Conservation (phyloP, 2,113 vertebrate genomes). For the Colius striatus region DNA sequence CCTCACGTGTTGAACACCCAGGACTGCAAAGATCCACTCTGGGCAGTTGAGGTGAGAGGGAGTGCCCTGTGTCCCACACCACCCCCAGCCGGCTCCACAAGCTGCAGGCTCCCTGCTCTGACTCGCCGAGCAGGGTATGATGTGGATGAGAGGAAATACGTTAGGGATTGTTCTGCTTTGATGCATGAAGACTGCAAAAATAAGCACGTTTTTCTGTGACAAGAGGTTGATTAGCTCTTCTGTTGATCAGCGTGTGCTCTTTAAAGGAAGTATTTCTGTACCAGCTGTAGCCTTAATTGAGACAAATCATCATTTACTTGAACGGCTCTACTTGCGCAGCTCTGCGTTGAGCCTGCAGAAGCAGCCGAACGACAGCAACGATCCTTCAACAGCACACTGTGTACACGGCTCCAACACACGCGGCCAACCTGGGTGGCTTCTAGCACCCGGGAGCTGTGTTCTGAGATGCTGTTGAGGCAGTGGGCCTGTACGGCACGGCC, state of each 20-base stretch:
- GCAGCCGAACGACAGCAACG: not conserved
- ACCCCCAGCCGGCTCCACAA: not conserved
- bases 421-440: not conserved
- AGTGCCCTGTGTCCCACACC: not conserved
- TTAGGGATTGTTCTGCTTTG: not conserved
- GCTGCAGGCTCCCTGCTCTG: not conserved
- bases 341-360: not conserved
- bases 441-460: slow-evolving; percentile 37
- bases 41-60: not conserved
- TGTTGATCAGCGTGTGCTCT: slow-evolving; percentile 3
- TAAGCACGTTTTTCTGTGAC: not conserved
- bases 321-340: not conserved
- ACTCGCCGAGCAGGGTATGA: not conserved
- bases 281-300: slow-evolving; percentile 43
- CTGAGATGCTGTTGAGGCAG: slow-evolving; percentile 36
- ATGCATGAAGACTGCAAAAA: not conserved
- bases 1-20: not conserved
- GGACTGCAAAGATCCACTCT: not conserved
- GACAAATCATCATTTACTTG: slow-evolving; percentile 13
- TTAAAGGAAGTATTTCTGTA: slow-evolving; percentile 8
- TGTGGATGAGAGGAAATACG: not conserved
- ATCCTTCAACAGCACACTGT: not conserved
- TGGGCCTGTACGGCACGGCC: slow-evolving; percentile 63
- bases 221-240: slow-evolving; percentile 17
- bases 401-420: not conserved